Evolutionary conservation across 2,888 invertebrate species (phyloP).

Genomic region (Amaurobius ferox): DNA sequence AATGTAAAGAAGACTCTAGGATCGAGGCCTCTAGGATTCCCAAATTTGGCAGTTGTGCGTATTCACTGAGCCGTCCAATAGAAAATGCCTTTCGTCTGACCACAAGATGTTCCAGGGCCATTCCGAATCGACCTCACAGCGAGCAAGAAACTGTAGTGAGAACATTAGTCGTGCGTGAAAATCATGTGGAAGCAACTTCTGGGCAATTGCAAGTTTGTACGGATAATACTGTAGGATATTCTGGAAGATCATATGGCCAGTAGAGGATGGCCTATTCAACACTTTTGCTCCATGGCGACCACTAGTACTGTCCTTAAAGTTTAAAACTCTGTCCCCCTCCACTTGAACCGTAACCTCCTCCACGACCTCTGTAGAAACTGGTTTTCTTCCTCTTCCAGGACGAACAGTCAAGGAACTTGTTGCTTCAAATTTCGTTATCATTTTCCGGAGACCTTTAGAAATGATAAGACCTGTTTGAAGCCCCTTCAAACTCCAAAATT

Average conservation of each 20-base stretch:
- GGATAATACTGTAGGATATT: neutral
- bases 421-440: slow-evolving; percentile 2
- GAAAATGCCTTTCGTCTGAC: neutral
- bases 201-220: slow-evolving; percentile 3
- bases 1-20: neutral
- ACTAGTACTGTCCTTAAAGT: neutral
- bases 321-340: neutral
- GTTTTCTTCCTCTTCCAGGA: neutral
- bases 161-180: neutral
- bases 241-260: neutral
- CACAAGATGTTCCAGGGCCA: neutral
- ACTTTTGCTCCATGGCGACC: neutral
- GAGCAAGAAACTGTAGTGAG: neutral
- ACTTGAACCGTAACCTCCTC: neutral
- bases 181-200: neutral
- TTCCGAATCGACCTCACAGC: neutral
- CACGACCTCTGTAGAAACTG: neutral
- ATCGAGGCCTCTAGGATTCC: neutral
- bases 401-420: neutral
- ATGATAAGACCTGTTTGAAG: neutral
- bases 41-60: neutral
- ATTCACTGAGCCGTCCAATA: neutral
- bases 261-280: neutral
- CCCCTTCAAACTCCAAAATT: neutral
- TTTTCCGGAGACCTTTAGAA: neutral